phyloP scores from a whole-genome alignment of 2,888 invertebrate species.

The Lomographa bimaculata region DNA sequence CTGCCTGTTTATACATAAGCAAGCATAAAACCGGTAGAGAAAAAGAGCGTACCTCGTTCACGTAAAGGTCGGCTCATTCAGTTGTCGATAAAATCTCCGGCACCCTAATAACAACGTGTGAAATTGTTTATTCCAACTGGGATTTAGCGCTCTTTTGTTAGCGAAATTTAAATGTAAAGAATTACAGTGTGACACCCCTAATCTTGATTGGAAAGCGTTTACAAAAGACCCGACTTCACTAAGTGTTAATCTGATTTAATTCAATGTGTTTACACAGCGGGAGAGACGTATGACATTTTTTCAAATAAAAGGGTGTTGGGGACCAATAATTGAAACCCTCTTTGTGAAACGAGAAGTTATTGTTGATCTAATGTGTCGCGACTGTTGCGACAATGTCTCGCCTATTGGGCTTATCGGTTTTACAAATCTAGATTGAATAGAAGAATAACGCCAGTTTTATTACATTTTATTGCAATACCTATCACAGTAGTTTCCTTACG shows the following conservation, averaged over 20 bases:
- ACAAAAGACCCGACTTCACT: conserved; percentile 63
- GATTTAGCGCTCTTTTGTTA: conserved; percentile 67
- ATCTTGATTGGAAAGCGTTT: conserved; percentile 74
- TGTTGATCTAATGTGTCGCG: conserved; percentile 47
- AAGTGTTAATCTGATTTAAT: conserved; percentile 82
- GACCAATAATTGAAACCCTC: conserved; percentile 28
- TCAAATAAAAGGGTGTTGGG: conserved; percentile 48
- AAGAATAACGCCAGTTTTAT: conserved; percentile 1
- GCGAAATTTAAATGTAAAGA: conserved; percentile 68
- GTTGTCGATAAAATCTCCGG: conserved; percentile 59
- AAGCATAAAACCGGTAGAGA: conserved; percentile 36
- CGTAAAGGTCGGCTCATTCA: conserved; percentile 46
- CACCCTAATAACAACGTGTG: conserved; percentile 60
- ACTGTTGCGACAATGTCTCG: conserved; percentile 29
- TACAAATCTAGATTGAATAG: conserved; percentile 18
- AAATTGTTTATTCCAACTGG: conserved; percentile 67
- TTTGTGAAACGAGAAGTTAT: conserved; percentile 31
- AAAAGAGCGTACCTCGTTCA: conserved; percentile 35
- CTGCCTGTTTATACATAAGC: conserved; percentile 21
- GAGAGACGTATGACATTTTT: conserved; percentile 62
- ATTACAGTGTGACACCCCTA: conserved; percentile 73
- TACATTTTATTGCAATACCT: background rate
- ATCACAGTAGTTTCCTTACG: background rate
- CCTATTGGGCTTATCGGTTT: conserved; percentile 23
- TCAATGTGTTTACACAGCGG: conserved; percentile 73